phyloP scores from a whole-genome alignment of 2,113 vertebrate species.

The Scomber japonicus region DNA sequence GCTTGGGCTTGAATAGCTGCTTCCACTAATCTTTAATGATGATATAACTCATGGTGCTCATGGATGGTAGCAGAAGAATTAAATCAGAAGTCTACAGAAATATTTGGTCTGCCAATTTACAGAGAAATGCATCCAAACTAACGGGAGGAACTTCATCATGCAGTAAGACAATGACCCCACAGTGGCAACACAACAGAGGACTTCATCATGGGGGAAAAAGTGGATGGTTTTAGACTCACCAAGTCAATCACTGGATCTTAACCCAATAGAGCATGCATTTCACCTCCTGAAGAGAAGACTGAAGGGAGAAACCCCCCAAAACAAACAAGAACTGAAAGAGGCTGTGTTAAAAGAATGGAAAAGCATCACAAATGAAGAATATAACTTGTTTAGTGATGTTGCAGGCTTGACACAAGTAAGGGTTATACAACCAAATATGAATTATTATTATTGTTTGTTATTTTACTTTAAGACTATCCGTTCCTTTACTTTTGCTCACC shows the following conservation, averaged over 20 bases:
- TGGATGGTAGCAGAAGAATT: too few species aligned
- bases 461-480: too few species aligned
- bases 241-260: conserved; percentile 4
- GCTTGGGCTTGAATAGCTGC: too few species aligned
- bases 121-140: not conserved
- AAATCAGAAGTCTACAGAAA: too few species aligned
- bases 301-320: conserved; percentile 10
- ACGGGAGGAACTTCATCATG: not conserved
- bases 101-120: too few species aligned
- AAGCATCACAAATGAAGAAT: not conserved
- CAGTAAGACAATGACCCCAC: not conserved
- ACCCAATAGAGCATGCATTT: not conserved
- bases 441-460: too few species aligned
- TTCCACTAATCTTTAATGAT: too few species aligned
- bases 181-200: not conserved
- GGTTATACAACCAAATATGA: too few species aligned
- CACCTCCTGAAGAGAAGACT: conserved; percentile 1
- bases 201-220: not conserved
- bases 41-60: too few species aligned
- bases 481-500: too few species aligned
- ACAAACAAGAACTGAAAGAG: conserved; percentile 1
- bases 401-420: not conserved
- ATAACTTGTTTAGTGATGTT: not conserved
- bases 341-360: conserved; percentile 10
- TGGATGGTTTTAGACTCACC: conserved; percentile 4